These are phyloP conservation scores for Sisyra nigra DNA, from an alignment of 2,888 invertebrate species.

Conservation along the genomic window DNA sequence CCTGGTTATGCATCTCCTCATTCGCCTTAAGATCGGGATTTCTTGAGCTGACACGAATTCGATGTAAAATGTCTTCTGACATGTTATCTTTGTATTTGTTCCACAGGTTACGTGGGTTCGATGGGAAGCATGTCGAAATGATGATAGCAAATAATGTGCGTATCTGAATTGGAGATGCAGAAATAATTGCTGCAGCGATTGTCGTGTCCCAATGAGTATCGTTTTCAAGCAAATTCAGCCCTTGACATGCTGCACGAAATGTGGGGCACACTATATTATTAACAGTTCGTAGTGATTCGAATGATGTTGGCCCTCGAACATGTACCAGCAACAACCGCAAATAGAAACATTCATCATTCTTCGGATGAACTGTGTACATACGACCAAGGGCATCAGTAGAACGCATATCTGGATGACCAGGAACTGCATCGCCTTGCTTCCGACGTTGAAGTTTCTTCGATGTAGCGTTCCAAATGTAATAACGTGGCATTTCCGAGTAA, in stretches of 20 bases:
- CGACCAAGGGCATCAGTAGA: constrained; percentile 15
- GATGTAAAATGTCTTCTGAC: constrained; percentile 14
- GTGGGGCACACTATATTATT: constrained; percentile 19
- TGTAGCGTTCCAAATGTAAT: constrained; percentile 20
- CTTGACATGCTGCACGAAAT: constrained; percentile 19
- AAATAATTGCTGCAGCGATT: constrained; percentile 13
- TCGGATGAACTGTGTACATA: constrained; percentile 19
- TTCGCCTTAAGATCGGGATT: constrained; percentile 12
- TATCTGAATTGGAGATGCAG: constrained; percentile 14
- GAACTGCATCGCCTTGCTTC: constrained; percentile 16
- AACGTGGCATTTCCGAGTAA: constrained; percentile 20
- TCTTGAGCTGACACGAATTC: constrained; percentile 11
- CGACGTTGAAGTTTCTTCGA: constrained; percentile 19
- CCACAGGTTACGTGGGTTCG: constrained; percentile 12
- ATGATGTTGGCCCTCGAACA: constrained; percentile 21
- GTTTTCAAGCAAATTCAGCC: constrained; percentile 14
- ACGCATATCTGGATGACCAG: constrained; percentile 12
- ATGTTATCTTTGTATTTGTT: constrained; percentile 14
- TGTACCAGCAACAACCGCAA: constrained; percentile 18
- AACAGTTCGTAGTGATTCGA: constrained; percentile 20
- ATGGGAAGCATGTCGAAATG: constrained; percentile 15
- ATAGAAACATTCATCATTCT: constrained; percentile 18
- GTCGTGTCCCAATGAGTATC: constrained; percentile 15
- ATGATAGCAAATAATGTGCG: constrained; percentile 16
- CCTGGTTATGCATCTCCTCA: constrained; percentile 16